Evolutionary conservation across 2,797 vertebrate species (phyloP), one percentile per base, ranked within the genome.

Genomic region (Siniperca undulata): DNA sequence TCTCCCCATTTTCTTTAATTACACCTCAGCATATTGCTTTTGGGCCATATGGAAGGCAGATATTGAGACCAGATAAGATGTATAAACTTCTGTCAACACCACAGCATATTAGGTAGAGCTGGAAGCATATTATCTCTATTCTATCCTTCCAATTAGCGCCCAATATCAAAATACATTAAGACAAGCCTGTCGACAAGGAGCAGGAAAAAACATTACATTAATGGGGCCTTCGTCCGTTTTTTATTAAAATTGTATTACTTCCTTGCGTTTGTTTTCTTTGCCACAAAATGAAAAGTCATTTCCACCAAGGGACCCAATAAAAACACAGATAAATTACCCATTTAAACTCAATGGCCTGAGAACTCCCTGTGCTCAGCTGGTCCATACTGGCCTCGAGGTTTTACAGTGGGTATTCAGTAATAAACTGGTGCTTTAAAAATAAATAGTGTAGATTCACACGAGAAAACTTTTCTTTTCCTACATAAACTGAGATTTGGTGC

Each of bases 1-100:
- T 97, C 94, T 94, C 87, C 93, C 94, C 91, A 96, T 96, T 96
- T 95, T 95, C 95, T 94, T 96, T 96, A 96, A 97, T 97, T 96
- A 96, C 94, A 94, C 88, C 85, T 86, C 80, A 81, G 93, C 91
- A 95, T 95, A 95, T 96, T 96, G 95, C 93, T 93, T 92, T 92
- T 90, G 86, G 84, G 86, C 89, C 93, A 93, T 95, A 94, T 94
- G 94, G 94, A 95, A 93, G 92, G 93, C 90, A 92, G 94, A 96
- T 96, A 96, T 95, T 95, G 94, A 95, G 94, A 95, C 89, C 90
- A 96, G 96, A 97, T 96, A 96, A 95, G 94, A 96, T 95, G 94
- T 92, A 95, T 94, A 95, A 95, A 95, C 93, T 91, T 95, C 96
- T 96, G 95, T 97, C 96, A 96, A 91, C 96, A 88, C 95, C 88